Evolutionary conservation across 2,113 vertebrate genomes (phyloP).

Genomic region (Odocoileus virginianus): DNA sequence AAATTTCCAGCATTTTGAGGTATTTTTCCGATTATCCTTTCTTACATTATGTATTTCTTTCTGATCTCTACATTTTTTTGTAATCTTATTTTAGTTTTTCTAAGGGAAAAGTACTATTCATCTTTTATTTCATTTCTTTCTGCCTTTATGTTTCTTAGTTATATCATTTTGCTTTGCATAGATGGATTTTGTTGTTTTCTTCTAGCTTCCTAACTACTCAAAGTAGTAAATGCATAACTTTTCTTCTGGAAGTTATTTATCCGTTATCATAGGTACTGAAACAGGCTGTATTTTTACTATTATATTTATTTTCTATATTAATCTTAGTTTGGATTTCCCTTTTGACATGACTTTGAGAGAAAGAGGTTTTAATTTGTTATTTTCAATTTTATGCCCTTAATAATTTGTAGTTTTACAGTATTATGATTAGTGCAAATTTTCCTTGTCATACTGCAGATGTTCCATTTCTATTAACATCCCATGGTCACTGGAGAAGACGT

Average conservation of each 20-base stretch:
- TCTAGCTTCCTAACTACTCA: not conserved
- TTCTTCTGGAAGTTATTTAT: not conserved
- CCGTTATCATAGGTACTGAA: not conserved
- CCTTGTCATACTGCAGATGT: not conserved
- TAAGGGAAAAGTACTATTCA: not conserved
- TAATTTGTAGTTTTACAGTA: not conserved
- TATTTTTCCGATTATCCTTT: not conserved
- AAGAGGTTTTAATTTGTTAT: not conserved
- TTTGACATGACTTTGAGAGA: not conserved
- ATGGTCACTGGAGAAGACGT: not conserved
- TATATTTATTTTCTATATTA: not conserved
- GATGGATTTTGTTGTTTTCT: not conserved
- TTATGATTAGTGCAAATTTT: not conserved
- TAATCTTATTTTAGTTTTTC: not conserved
- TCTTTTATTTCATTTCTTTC: not conserved
- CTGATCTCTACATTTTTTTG: not conserved
- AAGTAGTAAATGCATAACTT: not conserved
- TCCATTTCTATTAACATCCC: not conserved
- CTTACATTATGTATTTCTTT: not conserved
- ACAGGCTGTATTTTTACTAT: not conserved
- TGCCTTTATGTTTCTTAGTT: not conserved
- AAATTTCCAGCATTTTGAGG: not conserved
- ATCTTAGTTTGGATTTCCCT: not conserved
- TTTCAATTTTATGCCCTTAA: not conserved
- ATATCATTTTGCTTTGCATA: not conserved